A percentile compares a stretch with the other conserved stretches of the same genome.
These are phyloP conservation scores for Haemorhous mexicanus DNA, from an alignment of 2,113 vertebrate species.

Conservation along the genomic window DNA sequence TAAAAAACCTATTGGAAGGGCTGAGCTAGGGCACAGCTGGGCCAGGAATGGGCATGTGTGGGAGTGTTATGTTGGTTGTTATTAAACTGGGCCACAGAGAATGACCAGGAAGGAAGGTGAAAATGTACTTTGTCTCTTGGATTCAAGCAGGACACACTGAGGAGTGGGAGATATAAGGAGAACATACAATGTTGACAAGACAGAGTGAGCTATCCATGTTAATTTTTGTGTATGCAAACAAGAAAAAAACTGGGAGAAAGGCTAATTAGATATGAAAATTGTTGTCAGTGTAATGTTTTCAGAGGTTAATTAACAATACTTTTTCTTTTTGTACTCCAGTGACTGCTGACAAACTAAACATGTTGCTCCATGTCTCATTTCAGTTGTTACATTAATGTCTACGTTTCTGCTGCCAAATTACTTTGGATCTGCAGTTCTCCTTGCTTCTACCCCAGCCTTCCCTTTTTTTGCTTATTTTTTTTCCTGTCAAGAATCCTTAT, in stretches of 20 bases:
- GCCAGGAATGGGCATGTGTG: neutral
- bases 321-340: neutral
- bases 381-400: neutral
- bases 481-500: neutral
- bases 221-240: neutral
- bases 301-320: neutral
- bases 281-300: neutral
- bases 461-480: neutral
- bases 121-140: neutral
- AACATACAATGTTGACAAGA: neutral
- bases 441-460: neutral
- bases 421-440: neutral
- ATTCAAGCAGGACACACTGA: neutral
- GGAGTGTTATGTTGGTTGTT: neutral
- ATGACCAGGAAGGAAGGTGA: neutral
- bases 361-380: neutral
- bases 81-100: neutral
- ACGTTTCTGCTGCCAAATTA: neutral
- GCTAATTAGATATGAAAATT: neutral
- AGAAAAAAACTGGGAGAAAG: neutral
- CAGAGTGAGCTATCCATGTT: neutral
- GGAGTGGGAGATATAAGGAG: neutral
- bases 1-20: accelerated
- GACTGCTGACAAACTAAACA: neutral
- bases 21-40: neutral